phyloP scores from a whole-genome alignment of 2,888 invertebrate species.

The Hydriomena furcata region DNA sequence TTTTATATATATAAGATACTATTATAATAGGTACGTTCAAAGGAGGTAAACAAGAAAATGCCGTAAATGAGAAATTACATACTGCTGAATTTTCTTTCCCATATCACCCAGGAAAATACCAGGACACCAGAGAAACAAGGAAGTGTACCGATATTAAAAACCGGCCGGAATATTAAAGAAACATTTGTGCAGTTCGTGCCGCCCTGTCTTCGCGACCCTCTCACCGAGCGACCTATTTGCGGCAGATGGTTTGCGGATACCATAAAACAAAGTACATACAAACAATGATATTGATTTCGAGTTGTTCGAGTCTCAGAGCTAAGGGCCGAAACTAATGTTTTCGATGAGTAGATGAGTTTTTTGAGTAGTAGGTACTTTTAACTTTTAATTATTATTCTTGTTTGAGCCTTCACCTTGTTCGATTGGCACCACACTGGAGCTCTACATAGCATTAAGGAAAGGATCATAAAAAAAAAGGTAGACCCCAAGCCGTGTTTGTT shows the following conservation, averaged over 20 bases:
- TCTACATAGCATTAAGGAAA: too few species aligned
- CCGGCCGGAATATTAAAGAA: constrained; percentile 20
- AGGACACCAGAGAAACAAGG: constrained; percentile 9
- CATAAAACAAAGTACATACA: constrained; percentile 23
- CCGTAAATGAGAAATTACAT: too few species aligned
- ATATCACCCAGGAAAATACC: constrained; percentile 4
- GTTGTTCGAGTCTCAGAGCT: neutral
- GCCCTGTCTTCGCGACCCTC: constrained; percentile 5
- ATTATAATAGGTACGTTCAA: too few species aligned
- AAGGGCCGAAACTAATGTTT: neutral
- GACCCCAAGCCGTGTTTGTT: too few species aligned
- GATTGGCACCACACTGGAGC: too few species aligned
- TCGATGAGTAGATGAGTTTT: neutral
- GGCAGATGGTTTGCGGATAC: constrained; percentile 31
- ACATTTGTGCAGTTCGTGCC: constrained; percentile 24
- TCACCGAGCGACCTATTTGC: constrained; percentile 21
- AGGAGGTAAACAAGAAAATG: too few species aligned
- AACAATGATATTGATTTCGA: constrained; percentile 22
- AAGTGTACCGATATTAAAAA: constrained; percentile 24
- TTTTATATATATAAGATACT: too few species aligned
- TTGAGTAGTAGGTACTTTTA: too few species aligned
- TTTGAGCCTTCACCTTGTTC: too few species aligned
- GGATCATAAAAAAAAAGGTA: too few species aligned
- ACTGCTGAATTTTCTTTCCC: neutral
- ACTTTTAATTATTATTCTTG: too few species aligned